Percentiles rank a stretch among this genome's conserved stretches.
These are phyloP conservation scores for Tragelaphus strepsiceros DNA, from an alignment of 2,113 vertebrate species.

Conservation along the genomic window DNA sequence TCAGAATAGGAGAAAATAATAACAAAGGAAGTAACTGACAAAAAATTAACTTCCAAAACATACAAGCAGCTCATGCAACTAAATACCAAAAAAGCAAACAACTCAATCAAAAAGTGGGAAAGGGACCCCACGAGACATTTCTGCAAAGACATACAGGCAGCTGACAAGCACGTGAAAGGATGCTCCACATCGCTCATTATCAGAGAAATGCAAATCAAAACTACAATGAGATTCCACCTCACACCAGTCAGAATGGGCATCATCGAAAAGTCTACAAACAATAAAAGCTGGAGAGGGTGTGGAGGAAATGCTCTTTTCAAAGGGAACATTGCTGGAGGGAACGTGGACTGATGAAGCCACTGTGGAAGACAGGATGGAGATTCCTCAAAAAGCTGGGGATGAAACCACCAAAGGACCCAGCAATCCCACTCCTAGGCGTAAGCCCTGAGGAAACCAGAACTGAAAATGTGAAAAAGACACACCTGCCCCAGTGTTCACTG, in stretches of 20 bases:
- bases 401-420: not conserved
- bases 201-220: not conserved
- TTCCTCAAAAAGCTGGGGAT: not conserved
- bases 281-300: not conserved
- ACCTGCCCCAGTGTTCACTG: fast-evolving
- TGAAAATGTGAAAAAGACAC: not conserved
- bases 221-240: not conserved
- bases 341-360: not conserved
- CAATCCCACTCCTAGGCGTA: not conserved
- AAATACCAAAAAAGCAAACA: not conserved
- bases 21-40: not conserved
- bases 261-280: not conserved
- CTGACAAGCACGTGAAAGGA: not conserved
- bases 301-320: not conserved
- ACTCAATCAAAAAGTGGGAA: not conserved
- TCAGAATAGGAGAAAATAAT: not conserved
- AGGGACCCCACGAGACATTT: not conserved
- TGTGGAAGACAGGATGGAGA: not conserved
- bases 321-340: not conserved
- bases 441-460: not conserved
- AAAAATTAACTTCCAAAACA: not conserved
- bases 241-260: not conserved
- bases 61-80: not conserved
- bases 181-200: not conserved
- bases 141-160: not conserved